Percentiles rank a stretch among this genome's conserved stretches.
Evolutionary conservation across 2,888 invertebrate genomes (phyloP).

Genomic region (Melangyna quadrimaculata): DNA sequence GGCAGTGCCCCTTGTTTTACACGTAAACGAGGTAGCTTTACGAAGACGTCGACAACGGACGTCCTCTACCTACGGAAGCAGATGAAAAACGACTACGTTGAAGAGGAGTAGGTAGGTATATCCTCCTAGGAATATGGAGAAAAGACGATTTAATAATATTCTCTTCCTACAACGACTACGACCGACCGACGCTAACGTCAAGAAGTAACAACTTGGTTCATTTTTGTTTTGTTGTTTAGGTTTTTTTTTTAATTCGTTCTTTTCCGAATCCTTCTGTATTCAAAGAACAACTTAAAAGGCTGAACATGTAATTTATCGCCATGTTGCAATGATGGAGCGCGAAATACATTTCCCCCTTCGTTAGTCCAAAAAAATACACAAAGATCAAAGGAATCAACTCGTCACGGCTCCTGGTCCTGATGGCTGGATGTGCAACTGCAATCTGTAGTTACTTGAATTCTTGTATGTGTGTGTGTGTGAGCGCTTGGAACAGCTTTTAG

Average conservation of each 20-base stretch:
- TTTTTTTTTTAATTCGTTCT: constrained; percentile 14
- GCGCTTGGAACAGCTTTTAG: constrained; percentile 33
- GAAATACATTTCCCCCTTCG: constrained; percentile 67
- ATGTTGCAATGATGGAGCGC: constrained; percentile 56
- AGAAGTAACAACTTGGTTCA: constrained; percentile 29
- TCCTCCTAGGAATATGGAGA: constrained; percentile 18
- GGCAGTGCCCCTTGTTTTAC: constrained; percentile 62
- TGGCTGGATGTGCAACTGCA: constrained; percentile 32
- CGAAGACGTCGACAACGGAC: background rate
- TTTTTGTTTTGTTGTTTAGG: background rate
- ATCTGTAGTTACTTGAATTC: constrained; percentile 33
- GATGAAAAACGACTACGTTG: constrained; percentile 32
- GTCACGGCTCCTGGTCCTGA: constrained; percentile 42
- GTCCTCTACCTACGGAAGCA: constrained; percentile 9
- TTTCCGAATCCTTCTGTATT: background rate
- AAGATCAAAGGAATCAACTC: constrained; percentile 66
- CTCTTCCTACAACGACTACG: constrained; percentile 9
- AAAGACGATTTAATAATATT: constrained; percentile 57
- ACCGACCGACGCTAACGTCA: constrained; percentile 9
- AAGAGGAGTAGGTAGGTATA: background rate
- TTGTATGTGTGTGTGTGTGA: constrained; percentile 39
- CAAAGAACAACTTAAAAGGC: constrained; percentile 40
- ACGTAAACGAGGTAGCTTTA: constrained; percentile 55
- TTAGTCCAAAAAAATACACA: constrained; percentile 51
- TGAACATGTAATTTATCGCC: constrained; percentile 66